Conservation (phyloP, 2,113 vertebrate genomes). For the Raphicerus campestris region DNA sequence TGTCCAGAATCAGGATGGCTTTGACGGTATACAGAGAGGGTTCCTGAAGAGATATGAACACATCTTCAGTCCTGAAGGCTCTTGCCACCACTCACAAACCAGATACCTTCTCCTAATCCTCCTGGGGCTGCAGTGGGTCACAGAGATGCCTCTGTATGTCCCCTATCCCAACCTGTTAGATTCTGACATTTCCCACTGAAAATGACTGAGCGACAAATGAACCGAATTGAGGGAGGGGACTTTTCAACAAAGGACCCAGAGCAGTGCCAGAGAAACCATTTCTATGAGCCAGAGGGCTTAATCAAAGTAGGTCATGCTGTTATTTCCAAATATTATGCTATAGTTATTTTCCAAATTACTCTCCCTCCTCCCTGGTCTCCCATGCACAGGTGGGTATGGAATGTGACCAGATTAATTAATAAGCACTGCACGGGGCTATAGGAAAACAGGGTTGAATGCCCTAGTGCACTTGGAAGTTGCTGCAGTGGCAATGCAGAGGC, state of each 20-base stretch:
- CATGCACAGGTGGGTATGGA: background rate
- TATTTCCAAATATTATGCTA: slow-evolving; percentile 24
- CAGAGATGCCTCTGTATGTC: background rate
- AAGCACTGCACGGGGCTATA: background rate
- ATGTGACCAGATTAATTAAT: slow-evolving; percentile 33
- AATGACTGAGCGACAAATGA: background rate
- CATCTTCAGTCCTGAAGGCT: background rate
- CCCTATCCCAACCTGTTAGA: background rate
- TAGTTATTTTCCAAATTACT: slow-evolving; percentile 45
- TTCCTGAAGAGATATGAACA: slow-evolving; percentile 81
- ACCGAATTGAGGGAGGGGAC: background rate
- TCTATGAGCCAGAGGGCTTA: background rate
- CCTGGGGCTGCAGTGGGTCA: background rate
- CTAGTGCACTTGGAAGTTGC: slow-evolving; percentile 42
- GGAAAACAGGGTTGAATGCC: slow-evolving; percentile 24
- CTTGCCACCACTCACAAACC: background rate
- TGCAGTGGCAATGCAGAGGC: slow-evolving; percentile 55
- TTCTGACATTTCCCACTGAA: background rate
- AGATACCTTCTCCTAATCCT: background rate
- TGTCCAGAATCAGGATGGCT: slow-evolving; percentile 93
- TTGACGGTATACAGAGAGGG: slow-evolving; percentile 94
- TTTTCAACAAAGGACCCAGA: background rate
- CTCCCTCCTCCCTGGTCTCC: background rate
- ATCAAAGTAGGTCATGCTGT: background rate
- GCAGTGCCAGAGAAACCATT: background rate